Evolutionary conservation across 2,797 vertebrate genomes (phyloP), one percentile per base, ranked within the genome.

Genomic region (Helostoma temminkii): DNA sequence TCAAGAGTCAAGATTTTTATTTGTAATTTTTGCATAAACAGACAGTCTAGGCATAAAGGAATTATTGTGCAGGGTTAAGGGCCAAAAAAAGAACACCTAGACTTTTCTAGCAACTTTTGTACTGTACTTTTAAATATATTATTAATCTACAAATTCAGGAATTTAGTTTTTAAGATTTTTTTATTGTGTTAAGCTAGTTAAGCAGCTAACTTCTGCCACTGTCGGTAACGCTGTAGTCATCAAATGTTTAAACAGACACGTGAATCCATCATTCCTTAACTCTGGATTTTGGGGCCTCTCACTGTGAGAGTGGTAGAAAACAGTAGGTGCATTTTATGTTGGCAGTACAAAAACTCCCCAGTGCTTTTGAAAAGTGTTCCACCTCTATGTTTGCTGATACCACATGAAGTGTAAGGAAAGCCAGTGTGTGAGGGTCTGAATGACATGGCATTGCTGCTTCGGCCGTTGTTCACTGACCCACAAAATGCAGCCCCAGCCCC

Each of bases 401-500:
- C 80, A 84, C 60, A 47, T 87, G 88, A 91, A 88, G 80, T 87
- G 82, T 76, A 55, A 88, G 90, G 78, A 81, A 70, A 73, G 88
- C 32, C 7, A 48, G 74, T 66, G 79, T 30, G 70, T 67, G 66
- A 68, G 58, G 46, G 56, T 76, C 78, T 92, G 91, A 92, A 93
- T 93, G 92, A 91, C 91, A 89, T 36, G 81, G 78, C 81, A 79
- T 87, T 87, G 89, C 89, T 85, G 89, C 87, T 71, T 81, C 53
- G 63, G 87, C 88, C 71, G 43, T 84, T 91, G 88, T 78, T 92
- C 91, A 75, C 67, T 94, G 94, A 95, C 93, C 93, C 94, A 87
- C 86, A 91, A 92, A 94, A 92, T 89, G 66, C 88, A 61, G 63
- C 67, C 85, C 85, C 92, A 86, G 84, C 91, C 91, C 91, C 93